phyloP scores from a whole-genome alignment of 2,113 vertebrate genomes.

The Serinus canaria region DNA sequence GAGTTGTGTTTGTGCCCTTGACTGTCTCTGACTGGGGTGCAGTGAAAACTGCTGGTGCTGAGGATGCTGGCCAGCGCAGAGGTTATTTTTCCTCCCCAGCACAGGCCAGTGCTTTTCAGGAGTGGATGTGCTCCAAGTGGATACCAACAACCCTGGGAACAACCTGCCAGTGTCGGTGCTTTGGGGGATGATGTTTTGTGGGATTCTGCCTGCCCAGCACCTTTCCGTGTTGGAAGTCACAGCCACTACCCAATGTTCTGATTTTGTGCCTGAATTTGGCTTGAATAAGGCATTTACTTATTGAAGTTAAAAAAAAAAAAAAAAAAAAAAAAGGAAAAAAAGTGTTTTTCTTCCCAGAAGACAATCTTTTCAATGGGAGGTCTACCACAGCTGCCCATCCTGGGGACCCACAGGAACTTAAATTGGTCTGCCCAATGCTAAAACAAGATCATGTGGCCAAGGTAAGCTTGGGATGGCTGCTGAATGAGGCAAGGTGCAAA shows the following conservation, averaged over 20 bases:
- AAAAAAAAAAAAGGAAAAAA: neutral
- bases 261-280: neutral
- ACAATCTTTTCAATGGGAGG: neutral
- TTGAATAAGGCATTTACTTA: neutral
- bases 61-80: neutral
- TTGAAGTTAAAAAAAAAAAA: neutral
- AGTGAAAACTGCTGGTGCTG: neutral
- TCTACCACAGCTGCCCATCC: neutral
- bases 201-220: neutral
- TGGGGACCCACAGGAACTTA: accelerated
- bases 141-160: accelerated
- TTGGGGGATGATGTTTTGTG: neutral
- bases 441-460: neutral
- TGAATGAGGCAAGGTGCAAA: neutral
- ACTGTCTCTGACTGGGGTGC: neutral
- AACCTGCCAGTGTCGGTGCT: neutral
- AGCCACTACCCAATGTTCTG: neutral
- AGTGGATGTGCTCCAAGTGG: neutral
- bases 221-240: neutral
- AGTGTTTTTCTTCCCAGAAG: neutral
- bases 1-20: accelerated
- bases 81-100: neutral
- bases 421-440: neutral
- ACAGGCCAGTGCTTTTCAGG: neutral
- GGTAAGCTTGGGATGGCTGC: neutral